Evolutionary conservation across 2,797 vertebrate species (phyloP), one percentile per base, ranked within the genome.

Genomic region (Sebastes kiyomatsui): DNA sequence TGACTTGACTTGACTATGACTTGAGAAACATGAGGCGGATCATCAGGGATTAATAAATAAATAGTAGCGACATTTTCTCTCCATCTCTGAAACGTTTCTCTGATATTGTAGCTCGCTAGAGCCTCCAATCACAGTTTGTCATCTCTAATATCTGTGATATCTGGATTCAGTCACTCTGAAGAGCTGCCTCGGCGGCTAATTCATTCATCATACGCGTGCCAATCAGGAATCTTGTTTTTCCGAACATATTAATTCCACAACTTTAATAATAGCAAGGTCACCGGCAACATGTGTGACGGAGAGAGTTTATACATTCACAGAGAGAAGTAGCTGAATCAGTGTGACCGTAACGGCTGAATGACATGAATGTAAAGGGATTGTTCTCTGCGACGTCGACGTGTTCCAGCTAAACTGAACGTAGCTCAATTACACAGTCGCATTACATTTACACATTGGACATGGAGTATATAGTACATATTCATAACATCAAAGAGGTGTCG

Each of bases 261-360:
- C 68, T 82, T 84, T 65, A 78, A 79, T 65, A 78, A 79, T 73
- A 81, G 80, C 72, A 79, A 88, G 88, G 82, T 84, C 79, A 77
- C 5, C 0, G 66, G 32, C 2, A 58, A 42, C 81, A 14, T 4
- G 30, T 23, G 30, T 82, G 85, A 81, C 67, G 4, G 69, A 69
- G 82, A 69, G 65, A 77, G 12, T 38, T 38, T 38, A 13, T 72
- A 8, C 46, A 20, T 14, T 75, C 67, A 22, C 55, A 38, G 35
- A 38, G 35, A 38, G 35, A 38, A 14, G 35, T 13, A 42, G 68
- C 46, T 16, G 61, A 74, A 7, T 67, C 77, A 73, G 38, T 67
- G 86, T 2, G 69, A 56, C 33, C 23, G 62, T 8, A 3, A 14
- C 4, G 13, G 4, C 9, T 28, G 12, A 16, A 58, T 22, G 46